A percentile compares a stretch with the other conserved stretches of the same genome.
These are phyloP conservation scores for Ramphastos sulfuratus DNA, from an alignment of 2,113 vertebrate genomes.

Conservation along the genomic window DNA sequence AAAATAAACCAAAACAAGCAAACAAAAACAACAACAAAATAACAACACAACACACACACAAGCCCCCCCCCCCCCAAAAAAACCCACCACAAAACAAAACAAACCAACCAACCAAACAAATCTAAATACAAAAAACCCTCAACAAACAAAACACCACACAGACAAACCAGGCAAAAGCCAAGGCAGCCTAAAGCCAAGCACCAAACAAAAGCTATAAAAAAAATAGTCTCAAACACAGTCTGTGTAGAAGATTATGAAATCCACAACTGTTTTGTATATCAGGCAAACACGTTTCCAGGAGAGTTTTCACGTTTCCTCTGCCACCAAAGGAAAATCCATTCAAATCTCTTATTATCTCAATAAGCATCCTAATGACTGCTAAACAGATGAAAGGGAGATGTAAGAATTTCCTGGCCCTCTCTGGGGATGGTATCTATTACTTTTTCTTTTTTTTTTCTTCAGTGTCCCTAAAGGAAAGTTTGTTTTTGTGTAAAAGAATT, in stretches of 20 bases:
- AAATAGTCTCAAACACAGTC: neutral
- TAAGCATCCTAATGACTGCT: neutral
- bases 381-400: neutral
- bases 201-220: neutral
- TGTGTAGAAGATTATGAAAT: neutral
- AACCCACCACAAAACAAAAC: too few relatives aligned
- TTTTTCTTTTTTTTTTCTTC: neutral
- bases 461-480: neutral
- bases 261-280: neutral
- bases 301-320: neutral
- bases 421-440: neutral
- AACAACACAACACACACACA: too few relatives aligned
- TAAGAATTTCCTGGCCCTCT: neutral
- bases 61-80: neutral
- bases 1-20: too few relatives aligned
- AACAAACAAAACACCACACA: too few relatives aligned
- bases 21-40: too few relatives aligned
- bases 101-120: neutral
- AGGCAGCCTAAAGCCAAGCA: neutral
- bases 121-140: too few relatives aligned
- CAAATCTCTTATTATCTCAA: neutral
- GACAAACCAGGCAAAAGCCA: neutral
- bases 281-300: neutral
- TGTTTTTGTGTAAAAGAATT: neutral
- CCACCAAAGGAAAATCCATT: neutral